Conservation (phyloP, 1,140 invertebrate species). For the Drosophila tristis region DNA sequence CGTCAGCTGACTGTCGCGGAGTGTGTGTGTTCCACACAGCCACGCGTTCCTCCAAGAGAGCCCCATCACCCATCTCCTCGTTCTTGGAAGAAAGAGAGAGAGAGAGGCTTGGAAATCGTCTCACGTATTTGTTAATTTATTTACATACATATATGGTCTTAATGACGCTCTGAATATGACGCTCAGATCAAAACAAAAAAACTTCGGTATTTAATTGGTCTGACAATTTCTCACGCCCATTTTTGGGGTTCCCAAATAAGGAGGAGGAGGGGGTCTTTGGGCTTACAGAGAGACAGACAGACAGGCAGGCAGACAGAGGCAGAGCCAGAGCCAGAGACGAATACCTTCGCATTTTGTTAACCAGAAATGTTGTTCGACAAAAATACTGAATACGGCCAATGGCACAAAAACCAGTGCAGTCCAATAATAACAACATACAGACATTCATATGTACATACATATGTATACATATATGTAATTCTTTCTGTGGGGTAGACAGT, state of each 20-base stretch:
- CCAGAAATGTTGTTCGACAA: constrained; percentile 29
- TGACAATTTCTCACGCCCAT: constrained; percentile 68
- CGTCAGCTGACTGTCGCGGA: constrained; percentile 22
- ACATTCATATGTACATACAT: neutral
- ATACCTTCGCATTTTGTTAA: constrained; percentile 19
- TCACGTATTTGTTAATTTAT: constrained; percentile 1
- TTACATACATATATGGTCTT: constrained; percentile 29
- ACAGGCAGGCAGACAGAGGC: neutral
- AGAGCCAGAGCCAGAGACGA: no score
- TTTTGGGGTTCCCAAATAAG: constrained; percentile 38
- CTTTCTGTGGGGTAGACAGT: no score
- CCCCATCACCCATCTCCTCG: no score
- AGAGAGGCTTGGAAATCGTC: neutral
- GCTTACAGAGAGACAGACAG: neutral
- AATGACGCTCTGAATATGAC: constrained; percentile 63
- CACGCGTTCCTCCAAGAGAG: constrained; percentile 3
- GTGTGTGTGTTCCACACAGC: neutral
- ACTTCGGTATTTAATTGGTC: constrained; percentile 32
- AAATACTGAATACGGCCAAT: constrained; percentile 23
- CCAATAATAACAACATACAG: constrained; percentile 4
- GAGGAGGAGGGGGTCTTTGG: neutral
- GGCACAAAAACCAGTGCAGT: constrained; percentile 38
- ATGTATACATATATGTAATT: no score
- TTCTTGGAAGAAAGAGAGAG: no score
- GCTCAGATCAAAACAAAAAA: constrained; percentile 9